Conservation (phyloP, 2,797 vertebrate genomes). For the Hypotaenidia okinawae region DNA sequence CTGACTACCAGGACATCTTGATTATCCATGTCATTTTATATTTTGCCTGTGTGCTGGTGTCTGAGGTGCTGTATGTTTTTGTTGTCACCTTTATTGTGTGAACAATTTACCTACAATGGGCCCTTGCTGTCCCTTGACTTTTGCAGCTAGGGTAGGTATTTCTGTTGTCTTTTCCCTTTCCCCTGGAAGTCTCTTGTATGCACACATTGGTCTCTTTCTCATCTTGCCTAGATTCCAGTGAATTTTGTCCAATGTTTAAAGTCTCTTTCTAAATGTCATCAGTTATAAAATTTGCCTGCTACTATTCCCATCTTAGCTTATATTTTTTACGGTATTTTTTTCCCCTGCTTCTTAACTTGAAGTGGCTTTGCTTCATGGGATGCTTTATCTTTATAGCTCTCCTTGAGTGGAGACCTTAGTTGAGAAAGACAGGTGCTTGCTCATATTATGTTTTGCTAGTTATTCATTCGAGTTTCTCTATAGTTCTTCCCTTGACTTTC, state of each 20-base stretch:
- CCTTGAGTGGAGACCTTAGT: background rate
- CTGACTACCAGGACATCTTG: fast-evolving
- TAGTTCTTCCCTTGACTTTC: background rate
- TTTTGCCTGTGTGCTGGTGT: background rate
- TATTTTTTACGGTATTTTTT: background rate
- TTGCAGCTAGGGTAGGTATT: background rate
- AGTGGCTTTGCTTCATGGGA: background rate
- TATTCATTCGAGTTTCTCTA: background rate
- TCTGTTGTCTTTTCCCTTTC: background rate
- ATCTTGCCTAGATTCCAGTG: background rate
- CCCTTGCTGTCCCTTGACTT: background rate
- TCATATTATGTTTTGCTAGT: background rate
- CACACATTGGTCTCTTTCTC: background rate
- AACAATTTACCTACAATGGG: background rate
- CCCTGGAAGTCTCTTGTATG: background rate
- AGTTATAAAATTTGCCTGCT: background rate
- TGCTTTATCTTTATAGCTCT: background rate
- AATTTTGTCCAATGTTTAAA: background rate
- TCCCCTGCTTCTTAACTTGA: background rate
- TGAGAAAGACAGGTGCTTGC: background rate
- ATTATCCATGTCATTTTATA: background rate
- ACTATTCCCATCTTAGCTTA: background rate
- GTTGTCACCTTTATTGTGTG: background rate
- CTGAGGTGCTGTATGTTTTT: background rate
- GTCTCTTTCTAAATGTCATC: background rate